These are phyloP conservation scores for Microctenopoma stevenorrisi DNA, from an alignment of 2,797 vertebrate species.

Conservation along the genomic window DNA sequence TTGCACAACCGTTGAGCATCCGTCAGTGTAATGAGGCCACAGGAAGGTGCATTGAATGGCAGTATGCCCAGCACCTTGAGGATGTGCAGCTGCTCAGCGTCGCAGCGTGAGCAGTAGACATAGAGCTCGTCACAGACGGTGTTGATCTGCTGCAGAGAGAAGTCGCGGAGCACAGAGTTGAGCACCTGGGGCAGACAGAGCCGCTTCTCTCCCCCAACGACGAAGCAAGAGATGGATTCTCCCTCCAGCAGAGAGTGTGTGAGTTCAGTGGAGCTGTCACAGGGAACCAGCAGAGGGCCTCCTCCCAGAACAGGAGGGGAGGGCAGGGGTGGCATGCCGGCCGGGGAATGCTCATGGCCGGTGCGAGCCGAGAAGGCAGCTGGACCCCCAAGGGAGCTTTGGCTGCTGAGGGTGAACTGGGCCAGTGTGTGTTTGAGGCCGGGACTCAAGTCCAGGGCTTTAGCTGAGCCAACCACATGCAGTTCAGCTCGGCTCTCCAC, in stretches of 20 bases:
- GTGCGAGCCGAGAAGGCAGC: constrained; percentile 96
- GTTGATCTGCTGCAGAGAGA: constrained; percentile 98
- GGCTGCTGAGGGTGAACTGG: constrained; percentile 98
- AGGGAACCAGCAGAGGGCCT: constrained; percentile 94
- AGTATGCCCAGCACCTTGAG: constrained; percentile 98
- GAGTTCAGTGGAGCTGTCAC: constrained; percentile 96
- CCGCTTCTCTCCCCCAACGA: constrained; percentile 97
- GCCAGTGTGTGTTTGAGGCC: constrained; percentile 97
- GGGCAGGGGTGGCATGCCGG: constrained; percentile 88
- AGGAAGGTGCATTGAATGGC: constrained; percentile 97
- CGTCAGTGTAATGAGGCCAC: constrained; percentile 96
- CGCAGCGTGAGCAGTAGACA: constrained; percentile 96
- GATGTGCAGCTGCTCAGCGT: constrained; percentile 96
- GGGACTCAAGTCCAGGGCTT: constrained; percentile 94
- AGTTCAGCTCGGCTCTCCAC: constrained; percentile 82
- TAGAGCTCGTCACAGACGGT: constrained; percentile 97
- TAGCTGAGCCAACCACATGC: constrained; percentile 80
- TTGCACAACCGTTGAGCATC: constrained; percentile 98
- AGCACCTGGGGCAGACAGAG: constrained; percentile 97
- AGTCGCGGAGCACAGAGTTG: constrained; percentile 97
- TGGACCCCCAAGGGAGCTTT: constrained; percentile 96
- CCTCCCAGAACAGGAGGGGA: constrained; percentile 92
- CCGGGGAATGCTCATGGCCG: constrained; percentile 88
- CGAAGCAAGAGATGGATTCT: constrained; percentile 97
- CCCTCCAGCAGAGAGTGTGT: constrained; percentile 95